Conservation (phyloP, 2,888 invertebrate genomes). For the Sthenelais limicola region DNA sequence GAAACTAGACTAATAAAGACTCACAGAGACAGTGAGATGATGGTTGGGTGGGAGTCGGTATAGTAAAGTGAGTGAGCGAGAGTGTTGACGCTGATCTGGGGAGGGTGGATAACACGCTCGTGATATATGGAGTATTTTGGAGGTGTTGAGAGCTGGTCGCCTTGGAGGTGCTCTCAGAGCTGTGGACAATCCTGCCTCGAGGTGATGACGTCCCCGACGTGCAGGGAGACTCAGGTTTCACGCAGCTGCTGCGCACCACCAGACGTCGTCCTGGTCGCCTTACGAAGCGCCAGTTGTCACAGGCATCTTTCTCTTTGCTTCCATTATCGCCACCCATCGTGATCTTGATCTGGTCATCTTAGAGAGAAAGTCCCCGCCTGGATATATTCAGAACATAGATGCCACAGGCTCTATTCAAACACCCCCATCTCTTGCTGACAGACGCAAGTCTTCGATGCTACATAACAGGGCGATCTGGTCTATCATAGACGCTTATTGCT, state of each 20-base stretch:
- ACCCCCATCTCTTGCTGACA: constrained; percentile 1
- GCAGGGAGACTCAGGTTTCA: background rate
- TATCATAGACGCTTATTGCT: no score
- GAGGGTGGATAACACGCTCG: no score
- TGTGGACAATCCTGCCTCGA: background rate
- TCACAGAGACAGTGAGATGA: no score
- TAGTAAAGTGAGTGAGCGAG: no score
- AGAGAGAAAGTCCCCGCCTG: no score
- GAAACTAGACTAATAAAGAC: no score
- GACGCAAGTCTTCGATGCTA: no score
- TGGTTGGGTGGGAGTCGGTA: no score
- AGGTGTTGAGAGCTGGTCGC: constrained; percentile 22
- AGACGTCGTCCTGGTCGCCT: constrained; percentile 32
- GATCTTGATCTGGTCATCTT: background rate
- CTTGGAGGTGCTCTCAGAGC: background rate
- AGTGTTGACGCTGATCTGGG: no score
- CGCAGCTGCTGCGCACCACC: constrained; percentile 31
- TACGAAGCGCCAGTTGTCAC: constrained; percentile 36
- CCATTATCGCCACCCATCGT: constrained; percentile 18
- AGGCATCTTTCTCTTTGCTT: constrained; percentile 11
- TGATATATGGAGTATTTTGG: no score
- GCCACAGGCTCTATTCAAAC: background rate
- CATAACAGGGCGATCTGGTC: no score
- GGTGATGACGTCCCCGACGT: constrained; percentile 7
- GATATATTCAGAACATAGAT: no score